Percentiles rank a stretch among this genome's conserved stretches.
These are phyloP conservation scores for Drosophila falleni DNA, from an alignment of 2,888 invertebrate species.

Conservation along the genomic window DNA sequence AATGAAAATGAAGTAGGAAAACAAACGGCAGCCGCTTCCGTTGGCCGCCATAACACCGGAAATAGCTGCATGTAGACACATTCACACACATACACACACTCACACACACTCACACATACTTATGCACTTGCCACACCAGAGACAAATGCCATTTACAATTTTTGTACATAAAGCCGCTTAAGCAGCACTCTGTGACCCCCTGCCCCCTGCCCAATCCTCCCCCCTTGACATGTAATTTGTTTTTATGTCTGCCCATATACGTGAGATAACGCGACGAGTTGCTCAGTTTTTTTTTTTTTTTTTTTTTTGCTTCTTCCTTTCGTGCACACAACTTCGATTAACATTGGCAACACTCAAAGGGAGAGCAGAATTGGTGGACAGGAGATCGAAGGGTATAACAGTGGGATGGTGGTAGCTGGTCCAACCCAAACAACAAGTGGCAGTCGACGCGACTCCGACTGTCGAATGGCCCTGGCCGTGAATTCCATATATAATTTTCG, in stretches of 20 bases:
- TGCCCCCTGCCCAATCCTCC: not conserved
- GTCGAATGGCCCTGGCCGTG: conserved; percentile 72
- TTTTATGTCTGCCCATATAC: conserved; percentile 81
- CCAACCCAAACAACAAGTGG: conserved; percentile 39
- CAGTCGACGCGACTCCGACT: conserved; percentile 19
- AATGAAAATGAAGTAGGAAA: conserved; percentile 38
- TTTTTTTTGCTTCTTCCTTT: conserved; percentile 25
- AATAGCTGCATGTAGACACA: conserved; percentile 65
- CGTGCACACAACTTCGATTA: conserved; percentile 74
- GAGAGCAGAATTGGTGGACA: not conserved
- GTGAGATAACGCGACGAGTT: conserved; percentile 73
- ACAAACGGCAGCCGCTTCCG: conserved; percentile 64
- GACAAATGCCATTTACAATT: conserved; percentile 81
- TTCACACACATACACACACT: conserved; percentile 12
- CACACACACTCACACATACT: conserved; percentile 19
- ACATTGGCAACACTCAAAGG: conserved; percentile 74
- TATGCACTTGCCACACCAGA: conserved; percentile 31
- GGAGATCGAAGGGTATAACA: not conserved
- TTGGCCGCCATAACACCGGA: conserved; percentile 76
- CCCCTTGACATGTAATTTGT: conserved; percentile 71
- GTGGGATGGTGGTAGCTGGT: conserved; percentile 1
- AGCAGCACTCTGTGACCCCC: conserved; percentile 60
- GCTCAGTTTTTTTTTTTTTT: conserved; percentile 30
- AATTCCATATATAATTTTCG: conserved; percentile 78
- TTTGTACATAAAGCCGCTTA: conserved; percentile 80